Evolutionary conservation across 2,113 vertebrate species (phyloP).

Genomic region (Pampusana beccarii): DNA sequence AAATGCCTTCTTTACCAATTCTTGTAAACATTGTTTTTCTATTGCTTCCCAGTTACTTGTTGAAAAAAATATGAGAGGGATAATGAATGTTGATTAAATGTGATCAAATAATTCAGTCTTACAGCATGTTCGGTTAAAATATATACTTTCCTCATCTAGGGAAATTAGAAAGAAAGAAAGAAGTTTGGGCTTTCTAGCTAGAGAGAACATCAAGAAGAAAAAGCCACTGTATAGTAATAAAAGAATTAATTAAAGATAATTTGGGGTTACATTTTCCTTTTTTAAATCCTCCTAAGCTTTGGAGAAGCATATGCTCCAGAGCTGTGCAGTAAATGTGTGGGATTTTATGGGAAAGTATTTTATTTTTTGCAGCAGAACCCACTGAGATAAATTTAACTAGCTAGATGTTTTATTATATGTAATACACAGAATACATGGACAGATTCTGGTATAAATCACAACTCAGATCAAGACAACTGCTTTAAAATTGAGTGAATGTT

Average conservation of each 20-base stretch:
- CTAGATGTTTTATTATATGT: slow-evolving; percentile 57
- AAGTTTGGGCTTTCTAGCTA: not conserved
- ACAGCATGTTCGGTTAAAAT: not conserved
- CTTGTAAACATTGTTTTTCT: not conserved
- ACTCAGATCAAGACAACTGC: slow-evolving; percentile 65
- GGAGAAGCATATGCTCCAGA: not conserved
- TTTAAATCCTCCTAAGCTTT: not conserved
- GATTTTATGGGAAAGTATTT: slow-evolving; percentile 51
- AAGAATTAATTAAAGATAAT: not conserved
- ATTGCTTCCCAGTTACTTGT: not conserved
- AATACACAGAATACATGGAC: slow-evolving; percentile 38
- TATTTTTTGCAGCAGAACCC: slow-evolving; percentile 28
- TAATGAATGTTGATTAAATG: not conserved
- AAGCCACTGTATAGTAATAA: not conserved
- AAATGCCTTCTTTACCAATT: not conserved
- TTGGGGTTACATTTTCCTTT: not conserved
- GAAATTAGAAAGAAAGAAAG: not conserved
- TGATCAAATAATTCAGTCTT: not conserved
- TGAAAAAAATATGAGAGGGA: not conserved
- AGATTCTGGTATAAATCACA: slow-evolving; percentile 68
- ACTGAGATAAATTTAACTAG: slow-evolving; percentile 62
- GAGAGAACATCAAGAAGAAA: not conserved
- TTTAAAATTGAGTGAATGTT: slow-evolving; percentile 77
- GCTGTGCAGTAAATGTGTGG: not conserved
- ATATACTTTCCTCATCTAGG: not conserved